Evolutionary conservation across 2,797 vertebrate genomes (phyloP).

Genomic region (Rhynchotus rufescens): DNA sequence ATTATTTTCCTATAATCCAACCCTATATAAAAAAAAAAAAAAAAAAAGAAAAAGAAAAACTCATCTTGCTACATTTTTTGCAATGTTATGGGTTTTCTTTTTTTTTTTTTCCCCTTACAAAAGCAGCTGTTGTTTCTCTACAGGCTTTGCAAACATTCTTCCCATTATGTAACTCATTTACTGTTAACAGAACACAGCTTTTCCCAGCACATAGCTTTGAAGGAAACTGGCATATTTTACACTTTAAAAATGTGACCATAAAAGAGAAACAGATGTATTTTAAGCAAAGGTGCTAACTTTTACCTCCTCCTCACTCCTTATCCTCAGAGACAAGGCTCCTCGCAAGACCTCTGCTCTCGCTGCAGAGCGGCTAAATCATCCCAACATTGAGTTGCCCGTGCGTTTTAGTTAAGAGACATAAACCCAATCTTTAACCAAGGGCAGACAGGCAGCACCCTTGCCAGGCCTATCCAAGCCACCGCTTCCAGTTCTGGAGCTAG

Average conservation of each 20-base stretch:
- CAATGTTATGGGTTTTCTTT: neutral
- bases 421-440: conserved; percentile 45
- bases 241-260: neutral
- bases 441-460: neutral
- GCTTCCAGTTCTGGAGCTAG: conserved; percentile 1
- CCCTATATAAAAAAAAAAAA: neutral
- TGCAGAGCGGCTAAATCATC: neutral
- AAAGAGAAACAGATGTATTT: conserved; percentile 49
- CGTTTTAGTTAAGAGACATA: neutral
- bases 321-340: neutral
- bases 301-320: neutral
- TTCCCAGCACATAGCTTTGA: neutral
- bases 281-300: neutral
- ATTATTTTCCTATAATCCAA: conserved; percentile 54
- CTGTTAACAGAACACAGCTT: conserved; percentile 53
- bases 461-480: conserved; percentile 9
- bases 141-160: conserved; percentile 51
- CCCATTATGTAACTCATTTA: conserved; percentile 59
- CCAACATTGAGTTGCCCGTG: neutral
- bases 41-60: neutral
- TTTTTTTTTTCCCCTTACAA: neutral
- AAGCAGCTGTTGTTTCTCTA: conserved; percentile 65
- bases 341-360: neutral
- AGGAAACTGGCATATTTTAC: conserved; percentile 35
- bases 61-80: conserved; percentile 7